Base-by-base conservation (phyloP, 2,113 vertebrate species). In the Amazona vittata region DNA sequence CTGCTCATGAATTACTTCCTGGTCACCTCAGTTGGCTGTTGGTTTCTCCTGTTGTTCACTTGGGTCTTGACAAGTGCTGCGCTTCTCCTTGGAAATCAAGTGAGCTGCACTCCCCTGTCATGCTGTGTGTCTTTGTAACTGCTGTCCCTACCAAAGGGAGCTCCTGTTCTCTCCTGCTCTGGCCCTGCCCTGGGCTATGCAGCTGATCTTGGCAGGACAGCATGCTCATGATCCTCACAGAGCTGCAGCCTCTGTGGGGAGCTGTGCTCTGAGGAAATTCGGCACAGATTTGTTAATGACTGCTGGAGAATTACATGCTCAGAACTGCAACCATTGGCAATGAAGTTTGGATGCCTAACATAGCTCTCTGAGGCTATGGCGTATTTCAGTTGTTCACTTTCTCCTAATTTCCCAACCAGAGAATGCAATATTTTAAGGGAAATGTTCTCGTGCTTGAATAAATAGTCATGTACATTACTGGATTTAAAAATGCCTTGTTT, bases 41-140 rank as follows among this genome's bases (percentile, higher is more conserved):
- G 5, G 31, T 4, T n/a, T 17, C 39, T 37, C 5, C 31, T 6
- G 13, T 1, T 7, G 6, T 1, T 64, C 8, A 0, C 44, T 1
- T 14, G 69, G 37, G 16, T 46, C 16, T 28, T 35, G 57, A 10
- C 0, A 1, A 20, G 49, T 3, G 18, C 46, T 28, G 1, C 1
- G 4, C 62, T 29, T 4, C 41, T 21, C 46, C 11, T 1, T 5
- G 75, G 26, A 6, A 9, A 46, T 9, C 11, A 2, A 4, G 55
- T 33, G 35, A 25, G 16, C 47, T 1, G 24, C 47, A 3, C 11
- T 1, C 5, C 29, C 10, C n/a, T 22, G 25, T 7, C 19, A 8
- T 3, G 7, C 18, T 0, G 1, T 0, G 2, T 37, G 18, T 5
- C 71, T 0, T 2, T 10, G 12, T 19, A 5, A 0, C 29, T 8